Evolutionary conservation across 2,888 invertebrate genomes (phyloP).

Genomic region (Pammene aurita): DNA sequence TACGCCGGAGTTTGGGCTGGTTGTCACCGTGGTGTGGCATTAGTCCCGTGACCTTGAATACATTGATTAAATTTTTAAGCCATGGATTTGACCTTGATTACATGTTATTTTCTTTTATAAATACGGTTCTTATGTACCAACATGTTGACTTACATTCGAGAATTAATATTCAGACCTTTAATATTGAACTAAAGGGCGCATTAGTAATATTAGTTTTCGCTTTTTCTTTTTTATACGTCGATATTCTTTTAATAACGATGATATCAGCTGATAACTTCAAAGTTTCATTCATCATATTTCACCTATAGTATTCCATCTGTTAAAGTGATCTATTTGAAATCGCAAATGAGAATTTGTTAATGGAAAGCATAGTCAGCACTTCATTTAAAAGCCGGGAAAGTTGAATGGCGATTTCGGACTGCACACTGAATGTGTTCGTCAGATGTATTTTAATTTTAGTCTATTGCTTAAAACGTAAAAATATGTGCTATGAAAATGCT

Average conservation of each 20-base stretch:
- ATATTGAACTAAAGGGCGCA: neutral
- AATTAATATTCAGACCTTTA: neutral
- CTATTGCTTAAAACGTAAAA: conserved; percentile 3
- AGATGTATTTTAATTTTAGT: conserved; percentile 17
- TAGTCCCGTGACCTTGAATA: no score
- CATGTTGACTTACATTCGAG: neutral
- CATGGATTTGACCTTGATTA: no score
- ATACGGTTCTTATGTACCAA: no score
- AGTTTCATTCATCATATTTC: conserved; percentile 28
- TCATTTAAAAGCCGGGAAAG: conserved; percentile 19
- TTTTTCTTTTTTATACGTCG: no score
- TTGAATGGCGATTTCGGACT: conserved; percentile 3
- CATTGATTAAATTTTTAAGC: no score
- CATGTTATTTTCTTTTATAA: no score
- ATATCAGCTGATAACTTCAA: conserved; percentile 15
- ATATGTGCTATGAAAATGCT: neutral
- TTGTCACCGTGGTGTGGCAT: no score
- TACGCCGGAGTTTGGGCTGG: no score
- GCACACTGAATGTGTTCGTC: conserved; percentile 5
- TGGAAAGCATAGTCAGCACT: conserved; percentile 29
- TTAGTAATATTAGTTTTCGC: conserved; percentile 30
- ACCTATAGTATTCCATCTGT: conserved; percentile 11
- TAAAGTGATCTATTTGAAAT: conserved; percentile 11
- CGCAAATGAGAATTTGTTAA: conserved; percentile 13
- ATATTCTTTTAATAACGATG: conserved; percentile 10